These are phyloP conservation scores for Cercopithecus mona DNA, from an alignment of 2,113 vertebrate species.

Conservation along the genomic window DNA sequence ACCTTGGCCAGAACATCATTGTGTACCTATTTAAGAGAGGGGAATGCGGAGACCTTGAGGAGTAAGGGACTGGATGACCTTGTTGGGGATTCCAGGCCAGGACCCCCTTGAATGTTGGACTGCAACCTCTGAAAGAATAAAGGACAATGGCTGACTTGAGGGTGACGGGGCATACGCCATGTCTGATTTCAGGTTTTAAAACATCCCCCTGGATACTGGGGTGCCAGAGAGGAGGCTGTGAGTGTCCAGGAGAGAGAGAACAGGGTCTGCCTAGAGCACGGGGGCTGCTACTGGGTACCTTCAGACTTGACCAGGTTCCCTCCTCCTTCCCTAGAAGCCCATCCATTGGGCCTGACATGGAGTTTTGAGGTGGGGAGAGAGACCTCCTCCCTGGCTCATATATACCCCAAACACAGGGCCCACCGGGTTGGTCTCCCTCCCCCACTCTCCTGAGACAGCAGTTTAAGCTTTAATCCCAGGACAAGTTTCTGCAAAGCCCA, in stretches of 20 bases:
- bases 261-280: neutral
- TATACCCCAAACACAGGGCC: neutral
- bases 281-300: neutral
- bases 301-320: neutral
- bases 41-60: neutral
- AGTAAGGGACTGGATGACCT: neutral
- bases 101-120: neutral
- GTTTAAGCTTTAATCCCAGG: constrained; percentile 51
- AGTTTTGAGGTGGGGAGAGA: neutral
- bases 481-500: constrained; percentile 69
- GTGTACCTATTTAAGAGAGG: neutral
- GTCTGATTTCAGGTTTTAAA: neutral
- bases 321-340: neutral
- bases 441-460: neutral
- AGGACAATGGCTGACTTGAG: neutral
- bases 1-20: neutral
- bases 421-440: neutral
- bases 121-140: neutral
- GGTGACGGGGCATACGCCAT: neutral
- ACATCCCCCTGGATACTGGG: neutral
- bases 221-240: neutral
- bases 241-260: neutral
- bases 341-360: neutral
- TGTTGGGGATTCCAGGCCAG: neutral
- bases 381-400: neutral